phyloP scores from a whole-genome alignment of 2,888 invertebrate genomes.

The Drosophila fungiperda region DNA sequence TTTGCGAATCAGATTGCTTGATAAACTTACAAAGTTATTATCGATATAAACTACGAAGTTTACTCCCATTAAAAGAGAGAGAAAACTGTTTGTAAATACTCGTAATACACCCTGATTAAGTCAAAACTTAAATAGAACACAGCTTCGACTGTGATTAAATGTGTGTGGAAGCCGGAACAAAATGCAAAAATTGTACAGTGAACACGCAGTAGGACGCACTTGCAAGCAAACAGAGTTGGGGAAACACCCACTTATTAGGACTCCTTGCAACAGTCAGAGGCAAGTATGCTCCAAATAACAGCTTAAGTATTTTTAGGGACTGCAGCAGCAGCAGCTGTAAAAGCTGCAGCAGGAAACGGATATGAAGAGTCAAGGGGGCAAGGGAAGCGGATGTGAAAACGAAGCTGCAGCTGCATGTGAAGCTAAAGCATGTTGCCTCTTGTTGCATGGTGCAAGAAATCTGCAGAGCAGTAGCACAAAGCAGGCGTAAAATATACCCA shows the following conservation, averaged over 20 bases:
- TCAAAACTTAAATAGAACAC: conserved; percentile 37
- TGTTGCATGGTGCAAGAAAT: conserved; percentile 44
- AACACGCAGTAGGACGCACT: conserved; percentile 60
- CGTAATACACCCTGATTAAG: conserved; percentile 24
- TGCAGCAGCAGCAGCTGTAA: conserved; percentile 1
- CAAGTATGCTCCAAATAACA: conserved; percentile 65
- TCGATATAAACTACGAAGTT: conserved; percentile 21
- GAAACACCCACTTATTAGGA: conserved; percentile 29
- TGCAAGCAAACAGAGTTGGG: conserved; percentile 60
- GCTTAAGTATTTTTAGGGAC: conserved; percentile 70
- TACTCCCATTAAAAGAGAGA: conserved; percentile 13
- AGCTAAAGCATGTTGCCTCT: conserved; percentile 17
- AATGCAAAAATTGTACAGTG: conserved; percentile 59
- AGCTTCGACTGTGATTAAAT: conserved; percentile 1
- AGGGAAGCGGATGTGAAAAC: conserved; percentile 16
- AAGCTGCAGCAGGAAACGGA: conserved; percentile 51
- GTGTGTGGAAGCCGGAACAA: conserved; percentile 24
- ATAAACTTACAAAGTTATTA: conserved; percentile 27
- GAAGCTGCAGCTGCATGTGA: conserved; percentile 41
- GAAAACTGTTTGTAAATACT: conserved; percentile 15
- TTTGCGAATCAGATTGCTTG: conserved; percentile 39
- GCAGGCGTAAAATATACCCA: conserved; percentile 48
- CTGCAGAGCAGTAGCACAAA: conserved; percentile 30
- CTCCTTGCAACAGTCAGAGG: conserved; percentile 21
- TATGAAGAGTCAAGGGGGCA: conserved; percentile 20